phyloP scores from a whole-genome alignment of 2,113 vertebrate species.

The Microtus montanus region DNA sequence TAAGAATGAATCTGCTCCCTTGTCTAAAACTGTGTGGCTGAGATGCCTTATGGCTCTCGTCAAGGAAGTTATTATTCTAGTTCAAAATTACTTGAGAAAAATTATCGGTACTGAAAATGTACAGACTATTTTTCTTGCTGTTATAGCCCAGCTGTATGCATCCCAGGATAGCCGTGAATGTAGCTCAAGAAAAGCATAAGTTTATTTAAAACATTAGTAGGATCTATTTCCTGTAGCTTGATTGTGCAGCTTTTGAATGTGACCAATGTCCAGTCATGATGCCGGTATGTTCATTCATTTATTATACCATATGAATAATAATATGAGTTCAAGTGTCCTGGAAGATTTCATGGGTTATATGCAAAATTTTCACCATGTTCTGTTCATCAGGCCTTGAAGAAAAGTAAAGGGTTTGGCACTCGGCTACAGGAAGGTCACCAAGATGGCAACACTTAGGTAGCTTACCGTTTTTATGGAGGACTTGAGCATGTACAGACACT shows the following conservation, averaged over 20 bases:
- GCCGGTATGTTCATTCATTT: background rate
- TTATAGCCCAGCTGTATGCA: background rate
- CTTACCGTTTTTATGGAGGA: background rate
- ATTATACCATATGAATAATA: background rate
- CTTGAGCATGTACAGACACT: background rate
- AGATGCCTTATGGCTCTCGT: background rate
- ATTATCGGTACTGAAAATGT: background rate
- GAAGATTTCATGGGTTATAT: background rate
- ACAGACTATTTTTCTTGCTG: background rate
- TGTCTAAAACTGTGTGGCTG: background rate
- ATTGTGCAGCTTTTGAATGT: background rate
- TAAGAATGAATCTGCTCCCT: background rate
- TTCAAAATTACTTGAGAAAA: background rate
- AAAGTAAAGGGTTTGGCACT: background rate
- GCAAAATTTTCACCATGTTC: background rate
- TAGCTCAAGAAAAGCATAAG: background rate
- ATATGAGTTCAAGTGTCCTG: background rate
- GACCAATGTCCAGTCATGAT: background rate
- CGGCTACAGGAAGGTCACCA: background rate
- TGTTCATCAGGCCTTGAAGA: background rate
- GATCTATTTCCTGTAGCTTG: background rate
- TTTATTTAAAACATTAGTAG: background rate
- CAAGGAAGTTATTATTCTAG: background rate
- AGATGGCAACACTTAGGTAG: background rate
- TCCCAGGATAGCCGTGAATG: background rate